Conservation (phyloP, 2,797 vertebrate species). For the Fringilla coelebs region DNA sequence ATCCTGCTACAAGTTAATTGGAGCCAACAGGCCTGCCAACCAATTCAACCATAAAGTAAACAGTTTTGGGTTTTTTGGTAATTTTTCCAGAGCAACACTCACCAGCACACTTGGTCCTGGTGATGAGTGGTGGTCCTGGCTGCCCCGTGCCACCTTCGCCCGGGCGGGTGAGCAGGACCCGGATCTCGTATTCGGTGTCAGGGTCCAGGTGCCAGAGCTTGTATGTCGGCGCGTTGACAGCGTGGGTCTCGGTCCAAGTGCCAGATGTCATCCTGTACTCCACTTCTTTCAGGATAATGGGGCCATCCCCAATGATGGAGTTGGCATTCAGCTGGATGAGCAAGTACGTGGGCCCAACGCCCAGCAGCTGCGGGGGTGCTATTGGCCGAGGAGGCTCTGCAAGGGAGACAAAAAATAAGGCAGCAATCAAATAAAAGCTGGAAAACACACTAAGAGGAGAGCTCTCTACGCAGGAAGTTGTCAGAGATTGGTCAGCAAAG, state of each 20-base stretch:
- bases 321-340: slow-evolving; percentile 97
- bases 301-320: slow-evolving; percentile 96
- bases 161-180: slow-evolving; percentile 91
- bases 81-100: background rate
- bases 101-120: slow-evolving; percentile 98
- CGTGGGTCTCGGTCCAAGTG: slow-evolving; percentile 95
- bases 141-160: slow-evolving; percentile 95
- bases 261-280: slow-evolving; percentile 97
- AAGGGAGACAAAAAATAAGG: background rate
- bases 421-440: background rate
- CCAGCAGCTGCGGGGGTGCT: slow-evolving; percentile 92
- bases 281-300: slow-evolving; percentile 96
- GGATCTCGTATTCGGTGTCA: slow-evolving; percentile 95
- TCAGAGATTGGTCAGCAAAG: background rate
- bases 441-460: background rate
- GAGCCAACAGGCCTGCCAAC: background rate
- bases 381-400: slow-evolving; percentile 95
- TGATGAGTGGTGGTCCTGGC: slow-evolving; percentile 91
- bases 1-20: background rate
- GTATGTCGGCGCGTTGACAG: slow-evolving; percentile 94
- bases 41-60: background rate
- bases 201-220: slow-evolving; percentile 98
- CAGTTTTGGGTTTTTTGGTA: fast-evolving
- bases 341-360: slow-evolving; percentile 93
- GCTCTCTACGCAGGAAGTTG: background rate